phyloP scores from a whole-genome alignment of 2,113 vertebrate species.

The Bostrychus sinensis region DNA sequence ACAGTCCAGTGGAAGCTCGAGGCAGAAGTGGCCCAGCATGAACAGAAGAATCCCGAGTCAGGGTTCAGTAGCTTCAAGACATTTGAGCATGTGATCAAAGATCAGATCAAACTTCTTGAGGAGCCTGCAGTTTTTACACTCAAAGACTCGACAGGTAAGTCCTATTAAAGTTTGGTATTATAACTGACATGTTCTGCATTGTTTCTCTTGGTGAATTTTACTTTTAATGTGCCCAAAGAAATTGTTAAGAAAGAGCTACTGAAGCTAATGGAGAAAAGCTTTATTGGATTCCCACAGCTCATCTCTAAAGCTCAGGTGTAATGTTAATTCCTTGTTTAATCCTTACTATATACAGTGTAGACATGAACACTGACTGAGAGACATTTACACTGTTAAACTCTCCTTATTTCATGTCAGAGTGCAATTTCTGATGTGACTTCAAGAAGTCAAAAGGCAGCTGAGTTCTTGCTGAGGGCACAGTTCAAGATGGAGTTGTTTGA shows the following conservation, averaged over 20 bases:
- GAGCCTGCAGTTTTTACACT: constrained; percentile 81
- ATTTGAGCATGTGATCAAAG: constrained; percentile 83
- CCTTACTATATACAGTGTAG: too few species aligned
- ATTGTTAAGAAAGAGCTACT: neutral
- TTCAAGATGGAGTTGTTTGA: constrained; percentile 86
- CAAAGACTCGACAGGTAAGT: constrained; percentile 53
- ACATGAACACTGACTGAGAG: too few species aligned
- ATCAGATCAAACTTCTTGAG: constrained; percentile 81
- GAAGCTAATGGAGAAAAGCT: neutral
- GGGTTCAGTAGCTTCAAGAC: constrained; percentile 86
- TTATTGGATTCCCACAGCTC: neutral
- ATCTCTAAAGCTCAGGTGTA: neutral
- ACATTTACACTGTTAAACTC: neutral
- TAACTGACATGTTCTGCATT: neutral
- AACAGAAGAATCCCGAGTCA: constrained; percentile 81
- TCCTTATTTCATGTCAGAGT: constrained; percentile 59
- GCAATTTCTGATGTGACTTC: constrained; percentile 80
- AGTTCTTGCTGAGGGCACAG: constrained; percentile 77
- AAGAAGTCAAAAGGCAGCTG: constrained; percentile 67
- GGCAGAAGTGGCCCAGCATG: constrained; percentile 62
- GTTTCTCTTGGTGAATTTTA: neutral
- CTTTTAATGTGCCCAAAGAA: neutral
- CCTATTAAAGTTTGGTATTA: neutral
- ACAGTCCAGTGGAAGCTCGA: constrained; percentile 67
- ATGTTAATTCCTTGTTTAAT: neutral